Base-by-base conservation (phyloP, 2,888 invertebrate species). In the Ctenicera cuprea region DNA sequence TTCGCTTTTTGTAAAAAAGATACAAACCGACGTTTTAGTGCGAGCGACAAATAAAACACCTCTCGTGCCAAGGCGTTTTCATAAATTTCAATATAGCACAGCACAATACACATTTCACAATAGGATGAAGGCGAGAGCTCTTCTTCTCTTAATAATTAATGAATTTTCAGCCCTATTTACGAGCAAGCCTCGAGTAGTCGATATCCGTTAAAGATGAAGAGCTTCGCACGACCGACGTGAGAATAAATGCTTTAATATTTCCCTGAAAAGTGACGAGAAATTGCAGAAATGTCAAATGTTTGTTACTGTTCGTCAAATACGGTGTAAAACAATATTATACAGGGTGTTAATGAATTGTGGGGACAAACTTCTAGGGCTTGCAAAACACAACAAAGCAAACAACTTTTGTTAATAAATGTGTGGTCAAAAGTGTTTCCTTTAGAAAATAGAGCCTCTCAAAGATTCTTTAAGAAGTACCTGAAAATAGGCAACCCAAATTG, bases 141-240 rank as follows among this genome's bases (percentile, higher is more conserved):
- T 50, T 22, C 41, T 41, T 41, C 20, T 20, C 50, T 50, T 50
- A 50, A 50, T 50, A 50, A 50, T 50, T 50, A 50, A 50, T 50
- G 50, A 50, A 11, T 50, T 48, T 22, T 20, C 20, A 20, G n/a
- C 2, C 22, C 22, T 50, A 50, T 45, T 5, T 3, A 50, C 4
- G 20, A 12, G 14, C 14, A 50, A 22, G 22, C 50, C 12, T 50
- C 18, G 1, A 22, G 22, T 5, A 50, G 50, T 50, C 50, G 22
- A 50, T 50, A 50, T 50, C 50, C 50, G 3, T 11, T 50, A 50
- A 22, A 22, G 22, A 22, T 22, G 20, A 18, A 45, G 18, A 48
- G 12, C 12, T 50, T 50, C 22, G 22, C 18, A 22, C 1, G 14
- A 41, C 41, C n/a, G n/a, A n/a, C n/a, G n/a, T n/a, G n/a, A n/a